Conservation (phyloP, 2,113 vertebrate genomes). For the Sminthopsis crassicaudata region DNA sequence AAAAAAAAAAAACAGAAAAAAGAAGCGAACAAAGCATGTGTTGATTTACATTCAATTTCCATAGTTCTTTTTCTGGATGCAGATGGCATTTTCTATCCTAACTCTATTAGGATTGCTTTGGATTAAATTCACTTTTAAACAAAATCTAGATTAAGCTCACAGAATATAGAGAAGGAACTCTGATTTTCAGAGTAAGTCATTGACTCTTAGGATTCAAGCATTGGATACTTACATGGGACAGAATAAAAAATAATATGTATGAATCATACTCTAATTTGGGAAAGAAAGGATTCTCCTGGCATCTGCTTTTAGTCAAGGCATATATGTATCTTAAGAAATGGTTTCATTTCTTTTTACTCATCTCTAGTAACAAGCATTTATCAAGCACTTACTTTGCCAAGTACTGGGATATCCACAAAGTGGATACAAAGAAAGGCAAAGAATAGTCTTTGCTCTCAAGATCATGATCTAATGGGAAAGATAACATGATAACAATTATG, state of each 20-base stretch:
- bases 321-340: background rate
- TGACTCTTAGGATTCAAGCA: background rate
- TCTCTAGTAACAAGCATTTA: background rate
- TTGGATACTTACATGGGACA: background rate
- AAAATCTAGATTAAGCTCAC: background rate
- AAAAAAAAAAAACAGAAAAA: too few relatives aligned
- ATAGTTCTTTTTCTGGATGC: too few relatives aligned
- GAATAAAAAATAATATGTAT: background rate
- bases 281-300: background rate
- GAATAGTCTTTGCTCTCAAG: background rate
- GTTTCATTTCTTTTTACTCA: background rate
- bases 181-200: background rate
- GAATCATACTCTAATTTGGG: background rate
- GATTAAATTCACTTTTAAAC: background rate
- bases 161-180: background rate
- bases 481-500: background rate
- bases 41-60: too few relatives aligned
- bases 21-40: too few relatives aligned
- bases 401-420: background rate
- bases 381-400: background rate
- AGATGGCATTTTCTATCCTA: too few relatives aligned
- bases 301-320: background rate
- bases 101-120: too few relatives aligned
- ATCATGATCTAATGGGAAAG: background rate
- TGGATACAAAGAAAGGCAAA: background rate